Evolutionary conservation across 2,888 invertebrate species (phyloP).

Genomic region (Aspidiotus destructor): DNA sequence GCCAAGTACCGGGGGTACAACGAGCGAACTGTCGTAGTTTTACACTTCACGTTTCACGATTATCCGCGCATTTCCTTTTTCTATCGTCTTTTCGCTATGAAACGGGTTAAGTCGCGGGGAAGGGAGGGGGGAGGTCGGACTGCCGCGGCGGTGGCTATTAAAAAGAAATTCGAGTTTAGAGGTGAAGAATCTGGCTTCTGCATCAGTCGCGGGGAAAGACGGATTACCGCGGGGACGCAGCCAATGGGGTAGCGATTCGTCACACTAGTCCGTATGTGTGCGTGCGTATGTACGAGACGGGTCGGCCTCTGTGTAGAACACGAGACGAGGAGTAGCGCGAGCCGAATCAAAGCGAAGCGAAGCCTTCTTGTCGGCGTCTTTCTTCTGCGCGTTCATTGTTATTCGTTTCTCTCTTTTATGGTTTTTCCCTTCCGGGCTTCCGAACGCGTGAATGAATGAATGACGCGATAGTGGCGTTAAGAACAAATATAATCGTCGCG

Average conservation of each 20-base stretch:
- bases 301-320: constrained; percentile 5
- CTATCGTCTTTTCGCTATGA: constrained; percentile 43
- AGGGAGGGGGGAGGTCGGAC: constrained; percentile 10
- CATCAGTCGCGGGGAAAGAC: constrained; percentile 18
- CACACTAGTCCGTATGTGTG: constrained; percentile 25
- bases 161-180: constrained; percentile 26
- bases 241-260: constrained; percentile 34
- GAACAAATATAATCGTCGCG: constrained; percentile 22
- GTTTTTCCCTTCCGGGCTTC: constrained; percentile 26
- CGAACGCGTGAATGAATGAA: not conserved
- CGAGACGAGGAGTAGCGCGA: constrained; percentile 23
- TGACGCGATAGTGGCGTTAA: not conserved
- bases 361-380: constrained; percentile 23
- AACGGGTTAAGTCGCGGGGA: constrained; percentile 40
- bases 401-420: constrained; percentile 26
- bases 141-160: constrained; percentile 24
- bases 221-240: constrained; percentile 36
- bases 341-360: constrained; percentile 17
- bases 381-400: constrained; percentile 27
- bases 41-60: constrained; percentile 29
- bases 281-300: constrained; percentile 33
- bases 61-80: constrained; percentile 39
- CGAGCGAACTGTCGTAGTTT: constrained; percentile 24
- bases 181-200: constrained; percentile 21
- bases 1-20: constrained; percentile 28